Base-by-base conservation (phyloP, 2,888 invertebrate genomes). In the Drosophila trichaetosa region DNA sequence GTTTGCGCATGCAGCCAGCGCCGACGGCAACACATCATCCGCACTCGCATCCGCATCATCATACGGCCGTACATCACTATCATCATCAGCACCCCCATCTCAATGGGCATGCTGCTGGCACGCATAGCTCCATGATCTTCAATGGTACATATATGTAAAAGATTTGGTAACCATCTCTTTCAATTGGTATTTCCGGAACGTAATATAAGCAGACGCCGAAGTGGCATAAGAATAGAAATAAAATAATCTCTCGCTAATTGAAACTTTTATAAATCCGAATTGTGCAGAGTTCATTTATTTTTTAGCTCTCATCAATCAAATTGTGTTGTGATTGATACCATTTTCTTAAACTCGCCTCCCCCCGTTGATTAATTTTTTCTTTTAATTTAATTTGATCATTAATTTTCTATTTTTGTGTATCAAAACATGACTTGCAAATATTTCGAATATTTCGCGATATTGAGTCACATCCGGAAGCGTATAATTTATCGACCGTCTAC, bases 1-100 rank as follows among this genome's bases (percentile, higher is more conserved):
- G 92, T n/a, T 91, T 93, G 40, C 92, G 93, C 31, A 92, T 93
- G 90, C 93, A 93, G 68, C 84, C 92, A 29, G 88, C 92, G 53
- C 91, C 92, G 74, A 76, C 90, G 71, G 89, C 89, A 57, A 77
- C 90, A n/a, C 89, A 83, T 73, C 82, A 71, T 70, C 42, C 57
- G 16, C 57, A 53, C 16, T 38, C 56, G 27, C 74, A 78, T 79
- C 66, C 83, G 61, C 91, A 90, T 73, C 84, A 90, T 31, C 85
- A 80, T 24, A 69, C 79, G 52, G 80, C 80, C 34, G 79, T 79
- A 51, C 89, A 81, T 29, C 89, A 81, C 29, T 81, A 82, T 53
- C 87, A 87, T 27, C 83, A 82, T 11, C 80, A 73, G 73, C 81
- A 80, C 48, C 74, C 77, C 7, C 82, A 76, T 52, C 79, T 76